A percentile compares a stretch with the other conserved stretches of the same genome.
Evolutionary conservation across 2,888 invertebrate genomes (phyloP).

Genomic region (Asteroscopus sphinx): DNA sequence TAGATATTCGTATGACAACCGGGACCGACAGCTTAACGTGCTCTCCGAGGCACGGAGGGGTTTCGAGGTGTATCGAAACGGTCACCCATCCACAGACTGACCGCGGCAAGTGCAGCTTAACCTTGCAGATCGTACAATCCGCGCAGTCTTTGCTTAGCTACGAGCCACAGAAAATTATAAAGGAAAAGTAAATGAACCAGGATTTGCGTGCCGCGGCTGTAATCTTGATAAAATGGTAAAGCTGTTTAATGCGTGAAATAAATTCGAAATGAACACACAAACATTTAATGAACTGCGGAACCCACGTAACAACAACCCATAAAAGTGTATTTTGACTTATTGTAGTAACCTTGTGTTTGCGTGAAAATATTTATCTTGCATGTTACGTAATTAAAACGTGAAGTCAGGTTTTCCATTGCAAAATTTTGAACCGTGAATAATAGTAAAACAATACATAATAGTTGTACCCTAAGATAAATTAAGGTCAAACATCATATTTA

Average conservation of each 20-base stretch:
- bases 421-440: slow-evolving; percentile 6
- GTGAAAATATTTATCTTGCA: no score
- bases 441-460: slow-evolving; percentile 1
- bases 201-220: slow-evolving; percentile 54
- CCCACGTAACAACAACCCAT: slow-evolving; percentile 1
- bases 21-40: no score
- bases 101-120: no score
- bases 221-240: slow-evolving; percentile 59
- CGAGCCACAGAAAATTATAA: slow-evolving; percentile 55
- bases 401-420: no score
- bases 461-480: slow-evolving; percentile 24
- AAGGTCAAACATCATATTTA: slow-evolving; percentile 35
- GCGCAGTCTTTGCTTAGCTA: no score
- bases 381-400: neutral
- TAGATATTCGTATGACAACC: no score
- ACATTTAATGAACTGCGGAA: slow-evolving; percentile 43
- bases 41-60: no score
- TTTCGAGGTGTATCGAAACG: no score
- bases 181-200: slow-evolving; percentile 58
- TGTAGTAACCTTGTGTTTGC: slow-evolving; percentile 8
- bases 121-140: no score
- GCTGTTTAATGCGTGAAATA: slow-evolving; percentile 50
- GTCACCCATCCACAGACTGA: no score
- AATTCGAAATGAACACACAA: slow-evolving; percentile 45
- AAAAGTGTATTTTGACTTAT: neutral